Base-by-base conservation (phyloP, 2,113 vertebrate species). In the Trogon surrucura region DNA sequence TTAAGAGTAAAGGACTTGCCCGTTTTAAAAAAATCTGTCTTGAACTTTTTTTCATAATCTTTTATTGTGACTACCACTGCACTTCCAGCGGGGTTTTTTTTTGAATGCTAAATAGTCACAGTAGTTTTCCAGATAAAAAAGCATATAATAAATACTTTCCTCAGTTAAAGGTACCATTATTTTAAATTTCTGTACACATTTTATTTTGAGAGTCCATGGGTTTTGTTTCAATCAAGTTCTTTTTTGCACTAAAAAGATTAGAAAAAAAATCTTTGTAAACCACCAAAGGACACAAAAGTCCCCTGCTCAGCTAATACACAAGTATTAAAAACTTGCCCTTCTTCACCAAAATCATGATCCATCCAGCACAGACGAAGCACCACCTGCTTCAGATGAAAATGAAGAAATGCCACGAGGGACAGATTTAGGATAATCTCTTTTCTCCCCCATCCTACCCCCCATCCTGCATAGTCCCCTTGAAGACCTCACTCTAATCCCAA, bases 41-140 rank as follows among this genome's bases (percentile, higher is more conserved):
- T 84, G 15, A 66, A 58, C 23, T 78, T 77, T 15, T 53, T 65
- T 80, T 65, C 57, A 83, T 64, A 66, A 12, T 8, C 4, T 57
- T 88, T 94, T 94, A 87, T 94, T 92, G 88, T 85, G 85, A 93
- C 81, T 95, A 89, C 9, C 67, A 72, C 93, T 92, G 96, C 96
- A 93, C n/a, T 91, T 79, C 66, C 84, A 95, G 61, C 34, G 87
- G 41, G 41, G 53, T 91, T 93, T 61, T 93, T 61, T 89, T 36
- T 30, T 60, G 11, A 94, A 93, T 86, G 72, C 50, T 92, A 58
- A 88, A 73, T 70, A 74, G 71, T 91, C 78, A 81, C 16, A 30
- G 89, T 88, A 65, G 10, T 69, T 85, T 79, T 96, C 57, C 45
- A 89, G 48, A 61, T 94, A 80, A 95, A 95, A 92, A 79, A 7